Conservation (phyloP, 2,797 vertebrate genomes). For the Tadarida brasiliensis region DNA sequence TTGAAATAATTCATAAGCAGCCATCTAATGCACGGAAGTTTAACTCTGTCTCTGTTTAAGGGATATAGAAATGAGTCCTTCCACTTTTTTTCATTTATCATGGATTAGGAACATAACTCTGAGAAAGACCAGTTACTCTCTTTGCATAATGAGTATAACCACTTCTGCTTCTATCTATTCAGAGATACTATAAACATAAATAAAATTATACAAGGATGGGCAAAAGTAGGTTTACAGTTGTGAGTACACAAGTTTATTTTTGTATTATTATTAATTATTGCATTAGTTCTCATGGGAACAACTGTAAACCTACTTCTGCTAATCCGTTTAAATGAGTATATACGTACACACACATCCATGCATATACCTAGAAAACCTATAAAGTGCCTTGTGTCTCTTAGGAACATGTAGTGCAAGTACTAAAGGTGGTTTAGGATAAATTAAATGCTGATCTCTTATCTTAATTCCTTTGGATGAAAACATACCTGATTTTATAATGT, state of each 20-base stretch:
- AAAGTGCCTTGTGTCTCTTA: neutral
- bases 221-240: neutral
- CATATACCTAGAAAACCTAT: neutral
- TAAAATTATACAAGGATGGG: neutral
- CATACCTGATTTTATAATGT: neutral
- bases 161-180: constrained; percentile 23
- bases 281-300: neutral
- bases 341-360: neutral
- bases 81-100: neutral
- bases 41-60: neutral
- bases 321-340: neutral
- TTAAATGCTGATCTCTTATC: neutral
- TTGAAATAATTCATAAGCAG: neutral
- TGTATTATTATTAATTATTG: neutral
- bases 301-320: neutral
- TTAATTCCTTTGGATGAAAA: neutral
- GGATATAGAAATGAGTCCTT: neutral
- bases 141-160: neutral
- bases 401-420: neutral
- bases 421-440: neutral
- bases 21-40: neutral
- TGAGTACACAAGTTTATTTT: neutral
- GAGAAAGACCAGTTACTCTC: constrained; percentile 2
- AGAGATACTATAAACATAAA: neutral
- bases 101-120: neutral